Conservation (phyloP, 1,140 invertebrate genomes). For the Centruroides sculpturatus region DNA sequence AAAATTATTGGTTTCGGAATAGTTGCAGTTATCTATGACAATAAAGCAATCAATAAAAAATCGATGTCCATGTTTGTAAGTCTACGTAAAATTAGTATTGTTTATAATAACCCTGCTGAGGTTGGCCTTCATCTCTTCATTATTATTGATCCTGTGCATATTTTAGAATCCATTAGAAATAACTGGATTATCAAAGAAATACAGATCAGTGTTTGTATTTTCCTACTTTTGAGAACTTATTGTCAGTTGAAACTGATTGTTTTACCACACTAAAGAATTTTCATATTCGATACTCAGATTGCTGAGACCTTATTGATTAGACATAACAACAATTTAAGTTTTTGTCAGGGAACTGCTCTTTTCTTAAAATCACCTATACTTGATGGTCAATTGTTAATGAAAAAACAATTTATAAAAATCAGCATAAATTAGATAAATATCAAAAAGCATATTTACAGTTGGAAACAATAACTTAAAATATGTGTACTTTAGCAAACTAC, state of each 20-base stretch:
- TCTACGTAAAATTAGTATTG: not conserved
- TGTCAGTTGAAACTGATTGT: too few relatives aligned
- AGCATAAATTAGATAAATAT: too few relatives aligned
- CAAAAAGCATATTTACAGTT: too few relatives aligned
- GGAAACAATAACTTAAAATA: too few relatives aligned
- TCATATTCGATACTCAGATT: not conserved
- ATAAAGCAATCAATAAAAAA: slow-evolving; percentile 18
- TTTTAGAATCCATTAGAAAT: slow-evolving; percentile 5
- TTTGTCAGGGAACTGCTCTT: too few relatives aligned
- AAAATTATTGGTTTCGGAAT: not conserved
- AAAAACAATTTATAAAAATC: too few relatives aligned
- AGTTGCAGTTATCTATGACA: slow-evolving; percentile 10
- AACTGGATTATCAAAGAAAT: slow-evolving; percentile 5
- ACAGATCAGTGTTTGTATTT: not conserved
- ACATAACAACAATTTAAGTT: too few relatives aligned
- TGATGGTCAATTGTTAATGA: too few relatives aligned
- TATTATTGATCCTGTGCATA: slow-evolving; percentile 1
- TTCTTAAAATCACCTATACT: too few relatives aligned
- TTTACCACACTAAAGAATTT: too few relatives aligned
- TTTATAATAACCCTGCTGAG: slow-evolving; percentile 1
- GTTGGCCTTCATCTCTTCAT: not conserved
- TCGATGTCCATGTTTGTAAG: slow-evolving; percentile 8
- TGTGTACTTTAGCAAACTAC: too few relatives aligned
- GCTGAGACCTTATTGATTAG: too few relatives aligned
- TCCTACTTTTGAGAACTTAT: slow-evolving; percentile 3